Evolutionary conservation across 1,140 invertebrate genomes (phyloP).

Genomic region (Coenobita brevimanus): DNA sequence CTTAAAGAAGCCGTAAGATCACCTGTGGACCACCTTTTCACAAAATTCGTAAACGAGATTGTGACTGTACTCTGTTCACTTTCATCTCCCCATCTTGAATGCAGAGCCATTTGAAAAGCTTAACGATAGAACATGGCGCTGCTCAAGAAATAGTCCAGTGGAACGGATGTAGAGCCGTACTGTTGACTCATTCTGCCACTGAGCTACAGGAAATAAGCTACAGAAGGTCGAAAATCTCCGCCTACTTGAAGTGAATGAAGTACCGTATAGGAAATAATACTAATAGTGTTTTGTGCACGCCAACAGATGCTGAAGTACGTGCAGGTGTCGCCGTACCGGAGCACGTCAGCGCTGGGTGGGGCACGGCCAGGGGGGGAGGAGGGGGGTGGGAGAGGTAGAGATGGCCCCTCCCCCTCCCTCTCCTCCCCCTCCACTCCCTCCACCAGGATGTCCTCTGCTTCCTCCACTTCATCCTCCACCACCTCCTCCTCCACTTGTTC

Average conservation of each 20-base stretch:
- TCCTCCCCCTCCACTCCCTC: conserved; percentile 49
- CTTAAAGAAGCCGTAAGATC: too few species aligned
- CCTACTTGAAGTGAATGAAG: neutral
- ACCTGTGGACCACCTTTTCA: too few species aligned
- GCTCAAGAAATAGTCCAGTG: neutral
- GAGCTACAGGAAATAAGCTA: neutral
- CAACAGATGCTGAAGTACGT: conserved; percentile 56
- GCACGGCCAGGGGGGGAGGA: conserved; percentile 7
- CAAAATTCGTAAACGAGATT: too few species aligned
- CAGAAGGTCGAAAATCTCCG: neutral
- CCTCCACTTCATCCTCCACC: conserved; percentile 13
- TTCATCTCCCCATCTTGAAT: too few species aligned
- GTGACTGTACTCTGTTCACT: too few species aligned
- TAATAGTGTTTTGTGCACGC: neutral
- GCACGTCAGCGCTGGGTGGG: conserved; percentile 34
- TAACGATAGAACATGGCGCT: neutral
- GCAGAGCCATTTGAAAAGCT: too few species aligned
- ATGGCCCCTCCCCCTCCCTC: neutral
- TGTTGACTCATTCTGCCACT: neutral
- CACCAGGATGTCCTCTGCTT: conserved; percentile 47
- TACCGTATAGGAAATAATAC: neutral
- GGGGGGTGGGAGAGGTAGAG: neutral
- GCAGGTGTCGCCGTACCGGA: conserved; percentile 57
- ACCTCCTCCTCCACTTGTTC: conserved; percentile 1
- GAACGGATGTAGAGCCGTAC: too few species aligned